Evolutionary conservation across 1,140 invertebrate species (phyloP).

Genomic region (Zaprionus capensis): DNA sequence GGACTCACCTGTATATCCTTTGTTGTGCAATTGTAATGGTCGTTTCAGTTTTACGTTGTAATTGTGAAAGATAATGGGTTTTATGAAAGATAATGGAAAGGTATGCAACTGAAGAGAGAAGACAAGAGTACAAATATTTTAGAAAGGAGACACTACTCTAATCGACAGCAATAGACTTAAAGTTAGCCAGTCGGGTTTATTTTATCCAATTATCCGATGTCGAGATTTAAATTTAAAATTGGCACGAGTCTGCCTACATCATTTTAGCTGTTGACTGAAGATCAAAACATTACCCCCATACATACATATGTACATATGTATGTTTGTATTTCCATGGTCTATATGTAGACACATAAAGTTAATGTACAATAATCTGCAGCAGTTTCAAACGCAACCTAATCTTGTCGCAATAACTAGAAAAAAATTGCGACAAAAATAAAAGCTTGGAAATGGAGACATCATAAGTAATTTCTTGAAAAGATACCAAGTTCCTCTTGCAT

Average conservation of each 20-base stretch:
- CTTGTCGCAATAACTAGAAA: conserved; percentile 20
- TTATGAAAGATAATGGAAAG: conserved; percentile 85
- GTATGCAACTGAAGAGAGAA: conserved; percentile 83
- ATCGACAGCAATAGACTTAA: neutral
- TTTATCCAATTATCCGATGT: neutral
- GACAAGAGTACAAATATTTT: neutral
- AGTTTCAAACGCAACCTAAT: neutral
- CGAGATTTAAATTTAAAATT: neutral
- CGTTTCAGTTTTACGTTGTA: conserved; percentile 87
- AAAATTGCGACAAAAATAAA: conserved; percentile 52
- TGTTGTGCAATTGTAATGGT: conserved; percentile 87
- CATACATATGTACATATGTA: no score
- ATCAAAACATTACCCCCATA: no score
- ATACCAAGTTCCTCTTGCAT: conserved; percentile 22
- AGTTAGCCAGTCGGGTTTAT: neutral
- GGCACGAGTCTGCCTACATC: no score
- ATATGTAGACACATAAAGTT: neutral
- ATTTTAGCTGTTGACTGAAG: no score
- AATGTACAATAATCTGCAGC: neutral
- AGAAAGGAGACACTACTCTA: conserved; percentile 79
- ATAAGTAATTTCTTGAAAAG: conserved; percentile 40
- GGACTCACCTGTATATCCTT: conserved; percentile 88
- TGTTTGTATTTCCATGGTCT: no score
- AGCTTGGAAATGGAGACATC: conserved; percentile 43
- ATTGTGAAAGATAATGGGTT: conserved; percentile 87